Conservation (phyloP, 2,888 invertebrate genomes). For the Elegia similella region DNA sequence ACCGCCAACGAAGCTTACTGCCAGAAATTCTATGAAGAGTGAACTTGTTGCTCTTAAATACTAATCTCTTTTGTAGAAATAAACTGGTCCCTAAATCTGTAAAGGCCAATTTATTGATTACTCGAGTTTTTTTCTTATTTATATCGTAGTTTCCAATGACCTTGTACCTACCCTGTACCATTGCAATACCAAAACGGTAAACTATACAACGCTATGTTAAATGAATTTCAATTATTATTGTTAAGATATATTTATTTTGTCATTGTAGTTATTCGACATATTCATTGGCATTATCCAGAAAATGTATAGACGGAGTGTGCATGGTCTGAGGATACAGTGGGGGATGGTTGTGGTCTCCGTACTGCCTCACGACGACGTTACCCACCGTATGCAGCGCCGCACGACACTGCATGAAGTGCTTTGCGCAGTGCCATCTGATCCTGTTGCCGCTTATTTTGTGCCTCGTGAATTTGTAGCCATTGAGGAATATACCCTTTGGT, state of each 20-base stretch:
- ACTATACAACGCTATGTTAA: too few species aligned
- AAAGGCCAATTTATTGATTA: not conserved
- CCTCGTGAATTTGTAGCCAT: not conserved
- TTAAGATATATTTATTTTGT: too few species aligned
- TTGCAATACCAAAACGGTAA: too few species aligned
- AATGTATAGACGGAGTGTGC: not conserved
- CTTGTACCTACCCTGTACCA: too few species aligned
- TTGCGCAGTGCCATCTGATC: not conserved
- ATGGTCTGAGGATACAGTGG: not conserved
- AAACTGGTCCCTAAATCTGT: not conserved
- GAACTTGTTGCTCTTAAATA: slow-evolving; percentile 24
- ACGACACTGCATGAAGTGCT: not conserved
- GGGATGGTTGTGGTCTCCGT: not conserved
- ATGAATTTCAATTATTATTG: too few species aligned
- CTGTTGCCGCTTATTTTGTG: not conserved
- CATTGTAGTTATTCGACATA: too few species aligned
- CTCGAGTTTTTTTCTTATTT: too few species aligned
- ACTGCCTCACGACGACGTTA: not conserved
- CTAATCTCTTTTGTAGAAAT: not conserved
- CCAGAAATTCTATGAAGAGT: slow-evolving; percentile 6
- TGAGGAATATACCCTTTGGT: not conserved
- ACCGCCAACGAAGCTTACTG: slow-evolving; percentile 12
- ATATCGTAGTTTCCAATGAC: too few species aligned
- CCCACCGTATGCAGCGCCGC: not conserved
- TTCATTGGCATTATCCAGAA: not conserved